Base-by-base conservation (phyloP, 1,140 invertebrate species). In the Drosophila mauritiana region DNA sequence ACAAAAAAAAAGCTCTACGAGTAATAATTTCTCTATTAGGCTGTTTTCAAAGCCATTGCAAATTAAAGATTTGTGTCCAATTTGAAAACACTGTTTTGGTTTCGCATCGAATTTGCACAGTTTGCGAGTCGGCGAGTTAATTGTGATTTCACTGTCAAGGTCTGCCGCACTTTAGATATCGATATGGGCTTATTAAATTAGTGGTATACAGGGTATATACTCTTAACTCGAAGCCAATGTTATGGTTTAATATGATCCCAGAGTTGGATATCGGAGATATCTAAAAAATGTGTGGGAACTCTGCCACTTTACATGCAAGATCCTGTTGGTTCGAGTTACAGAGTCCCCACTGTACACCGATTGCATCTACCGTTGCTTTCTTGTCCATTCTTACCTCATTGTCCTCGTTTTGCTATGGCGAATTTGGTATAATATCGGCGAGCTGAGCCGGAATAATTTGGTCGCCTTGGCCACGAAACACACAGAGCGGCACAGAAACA, bases 311-410 rank as follows among this genome's bases (percentile, higher is more conserved):
- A 17, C 17, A 17, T 17, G 17, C 17, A 22, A 7, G 5, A 31
- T 39, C 12, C 5, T 49, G 15, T 3, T 36, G 15, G 11, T 36
- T 36, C 49, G 4, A 6, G 4, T 36, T 54, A 25, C 4, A 12
- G 12, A 40, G 10, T 20, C 6, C 2, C 52, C 6, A 25, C 39
- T 61, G 61, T 43, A 46, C 17, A 2, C n/a, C 3, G 11, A 13
- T 48, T 20, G 22, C 20, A 64, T 65, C 6, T 27, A 31, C 40
- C 57, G 10, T 10, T 46, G 53, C 17, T 53, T 12, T 13, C 17
- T 17, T 12, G 12, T 11, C 36, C 53, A 42, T 22, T 56, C 67
- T 70, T 70, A 70, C 67, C 67, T 69, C 67, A 70, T 70, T 70
- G 46, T 56, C 20, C 36, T 27, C 55, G 67, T 6, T 6, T 40